Evolutionary conservation across 2,113 vertebrate species (phyloP), one percentile per base, ranked within the genome.

Genomic region (Spermophilus dauricus): DNA sequence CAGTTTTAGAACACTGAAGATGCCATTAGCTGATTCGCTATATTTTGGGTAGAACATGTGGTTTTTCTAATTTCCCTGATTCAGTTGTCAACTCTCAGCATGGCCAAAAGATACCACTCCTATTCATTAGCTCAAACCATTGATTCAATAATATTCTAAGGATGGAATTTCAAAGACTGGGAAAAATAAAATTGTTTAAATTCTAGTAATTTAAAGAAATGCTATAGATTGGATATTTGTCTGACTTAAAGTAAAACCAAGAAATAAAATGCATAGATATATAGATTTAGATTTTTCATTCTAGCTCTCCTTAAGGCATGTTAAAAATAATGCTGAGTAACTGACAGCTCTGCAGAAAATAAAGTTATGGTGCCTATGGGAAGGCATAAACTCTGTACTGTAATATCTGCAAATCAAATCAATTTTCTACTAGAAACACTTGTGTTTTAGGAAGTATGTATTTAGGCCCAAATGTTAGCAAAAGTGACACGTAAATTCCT

Each of bases 11-110:
- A 95, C 37, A 56, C 45, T 93, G 0, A 34, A 96, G 85, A 95
- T 95, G 89, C 67, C 88, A 5, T 0, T 82, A 91, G 95, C 92
- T 87, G 88, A 89, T 94, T 97, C 94, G 92, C 34, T 96, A 81
- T 82, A 85, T 81, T 98, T 96, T 84, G 67, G 93, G 91, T 51
- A 53, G 63, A 95, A 92, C 95, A 97, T 96, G 92, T 96, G 85
- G 88, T 81, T 61, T 89, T 97, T 97, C 75, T 97, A 96, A 95
- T 95, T 98, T 95, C 90, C 94, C 94, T 97, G 94, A 97, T 45
- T 92, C 70, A 96, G 80, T 97, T 96, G 98, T 97, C 94, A 97
- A 93, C 80, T 32, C 86, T 93, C 89, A 97, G 82, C 84, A 81
- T 86, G 78, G 97, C 91, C 98, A 93, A 96, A 97, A 67, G 63